A percentile compares a stretch with the other conserved stretches of the same genome.
Conservation (phyloP, 2,797 vertebrate species). For the Rhabdomys pumilio region DNA sequence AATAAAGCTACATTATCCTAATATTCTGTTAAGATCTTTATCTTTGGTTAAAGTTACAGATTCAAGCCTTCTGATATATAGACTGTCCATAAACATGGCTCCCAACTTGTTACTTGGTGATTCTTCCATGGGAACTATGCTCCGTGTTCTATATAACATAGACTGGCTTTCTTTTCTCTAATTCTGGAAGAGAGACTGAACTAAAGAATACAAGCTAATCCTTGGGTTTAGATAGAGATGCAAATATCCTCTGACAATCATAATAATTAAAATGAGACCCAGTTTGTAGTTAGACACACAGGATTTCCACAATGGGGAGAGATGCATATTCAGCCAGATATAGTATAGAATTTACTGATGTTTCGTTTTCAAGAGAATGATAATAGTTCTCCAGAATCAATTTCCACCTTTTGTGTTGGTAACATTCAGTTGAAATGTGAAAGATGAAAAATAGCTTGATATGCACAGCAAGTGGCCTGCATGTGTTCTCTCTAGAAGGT, state of each 20-base stretch:
- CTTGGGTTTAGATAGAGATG: slow-evolving; percentile 39
- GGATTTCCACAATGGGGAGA: not conserved
- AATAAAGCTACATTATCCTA: slow-evolving; percentile 6
- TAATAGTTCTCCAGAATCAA: not conserved
- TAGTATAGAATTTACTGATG: not conserved
- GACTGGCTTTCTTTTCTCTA: slow-evolving; percentile 8
- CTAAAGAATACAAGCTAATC: not conserved
- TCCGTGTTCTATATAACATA: not conserved
- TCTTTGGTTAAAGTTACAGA: slow-evolving; percentile 1
- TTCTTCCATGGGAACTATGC: not conserved
- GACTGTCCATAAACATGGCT: not conserved
- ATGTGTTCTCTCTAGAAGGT: not conserved
- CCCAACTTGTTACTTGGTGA: not conserved
- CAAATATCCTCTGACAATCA: not conserved
- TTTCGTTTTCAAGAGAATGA: slow-evolving; percentile 32
- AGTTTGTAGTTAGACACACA: not conserved
- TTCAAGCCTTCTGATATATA: not conserved
- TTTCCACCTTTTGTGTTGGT: not conserved
- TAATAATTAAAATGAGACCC: not conserved
- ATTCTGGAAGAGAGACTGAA: not conserved
- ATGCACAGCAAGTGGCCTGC: not conserved
- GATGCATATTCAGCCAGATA: not conserved
- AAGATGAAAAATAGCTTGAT: not conserved
- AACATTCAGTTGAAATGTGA: not conserved
- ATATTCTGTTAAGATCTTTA: not conserved